Evolutionary conservation across 2,113 vertebrate species (phyloP), one percentile per base, ranked within the genome.

Genomic region (Colius striatus): DNA sequence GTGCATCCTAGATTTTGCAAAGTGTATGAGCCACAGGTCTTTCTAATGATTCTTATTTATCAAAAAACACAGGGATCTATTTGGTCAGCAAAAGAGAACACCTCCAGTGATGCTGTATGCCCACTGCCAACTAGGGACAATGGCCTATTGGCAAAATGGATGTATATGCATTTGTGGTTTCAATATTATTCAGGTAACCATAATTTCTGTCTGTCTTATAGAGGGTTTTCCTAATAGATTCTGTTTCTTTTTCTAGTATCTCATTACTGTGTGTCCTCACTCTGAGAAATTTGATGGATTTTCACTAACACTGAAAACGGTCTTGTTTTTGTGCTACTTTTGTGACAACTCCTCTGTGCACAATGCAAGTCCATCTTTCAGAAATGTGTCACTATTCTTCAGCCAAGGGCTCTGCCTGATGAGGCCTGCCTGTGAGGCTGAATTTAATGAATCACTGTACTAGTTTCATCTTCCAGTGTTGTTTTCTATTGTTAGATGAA

Each of bases 111-210:
- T n/a, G n/a, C 60, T 63, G 6, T 16, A 7, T 21, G 53, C 34
- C 25, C 18, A 23, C 51, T 2, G 1, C 9, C n/a, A 57, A 71
- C 61, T 45, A 29, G 38, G 22, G 38, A 21, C 0, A 0, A 55
- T 55, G 34, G 5, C 48, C 54, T 43, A 0, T 47, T 75, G 53
- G 10, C 27, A 58, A 70, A 91, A 70, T 79, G 58, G 54, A 41
- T 65, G 16, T 10, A 9, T 73, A 11, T 67, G 10, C 11, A 15
- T 30, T 75, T 79, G 50, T 50, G 32, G 45, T 41, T 82, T 94
- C 2, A 3, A n/a, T 79, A 48, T 87, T 61, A 61, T 41, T 32
- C 5, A 5, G 8, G 38, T 66, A 48, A 36, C 38, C 0, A 5
- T 23, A 1, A 16, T 54, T 76, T 53, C 61, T 84, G 30, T 12